Evolutionary conservation across 2,113 vertebrate species (phyloP), one percentile per base, ranked within the genome.

Genomic region (Brachypodius melanocephalos): DNA sequence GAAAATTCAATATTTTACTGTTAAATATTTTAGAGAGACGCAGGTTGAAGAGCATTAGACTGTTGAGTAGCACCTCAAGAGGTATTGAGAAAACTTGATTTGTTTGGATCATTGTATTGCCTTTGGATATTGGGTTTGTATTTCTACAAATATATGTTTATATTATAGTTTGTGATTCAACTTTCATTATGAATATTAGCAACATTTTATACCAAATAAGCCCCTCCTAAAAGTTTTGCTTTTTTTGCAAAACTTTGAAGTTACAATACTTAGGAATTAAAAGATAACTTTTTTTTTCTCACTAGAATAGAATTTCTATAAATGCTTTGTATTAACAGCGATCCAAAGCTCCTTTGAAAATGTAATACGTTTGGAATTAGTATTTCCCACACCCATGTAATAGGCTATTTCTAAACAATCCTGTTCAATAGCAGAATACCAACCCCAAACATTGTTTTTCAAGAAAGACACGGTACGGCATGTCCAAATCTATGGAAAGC

Each of bases 231-330:
- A 46, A 20, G 45, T 46, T 46, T 22, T 46, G 21, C 45, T 46
- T 46, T 46, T 46, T 34, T 57, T 74, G 19, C 2, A 62, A 91
- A 84, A 81, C 16, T 18, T 7, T 43, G 43, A 85, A 82, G 58
- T 79, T 91, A 46, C 52, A 81, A 22, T 66, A 42, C 75, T 91
- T 85, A 96, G 62, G 85, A 61, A 83, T 63, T 49, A 90, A 58
- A 81, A 90, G 93, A 83, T 36, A 59, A 67, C 48, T 63, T 63
- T 82, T 63, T 82, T 76, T 93, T 96, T 88, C 86, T 89, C 85
- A 92, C 36, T 88, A 75, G 58, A 94, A 96, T 89, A 90, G 91
- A 96, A 96, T 96, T 95, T 96, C 18, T 93, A 73, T 92, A 85
- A 88, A 79, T 72, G 49, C 90, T 94, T 95, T 90, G 19, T 88